Evolutionary conservation across 1,140 invertebrate genomes (phyloP), one percentile per base, ranked within the genome.

Genomic region (Drosophila kikkawai): DNA sequence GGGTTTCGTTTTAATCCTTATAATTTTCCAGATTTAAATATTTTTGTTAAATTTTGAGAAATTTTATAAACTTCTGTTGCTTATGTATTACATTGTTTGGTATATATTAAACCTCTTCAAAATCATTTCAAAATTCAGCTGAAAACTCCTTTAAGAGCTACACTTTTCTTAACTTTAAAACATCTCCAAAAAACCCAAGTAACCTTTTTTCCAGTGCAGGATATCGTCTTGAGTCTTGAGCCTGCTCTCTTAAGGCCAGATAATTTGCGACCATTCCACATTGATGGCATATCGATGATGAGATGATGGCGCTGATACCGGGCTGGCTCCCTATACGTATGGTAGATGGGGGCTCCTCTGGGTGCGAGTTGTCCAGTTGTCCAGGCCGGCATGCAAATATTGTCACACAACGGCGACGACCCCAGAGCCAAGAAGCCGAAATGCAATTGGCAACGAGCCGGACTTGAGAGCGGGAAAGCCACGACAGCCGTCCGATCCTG

Each of bases 211-310:
- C 3, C 0, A 67, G 64, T 70, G 67, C 22, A 47, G 0, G 12
- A 60, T 34, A n/a, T 7, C 22, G 37, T 19, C 29, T 8, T 11
- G 39, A 55, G 19, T 63, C 39, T 34, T 34, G 47, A 29, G 53
- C 11, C 47, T 64, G 34, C 79, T 83, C 66, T 80, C 66, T 70
- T 86, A 82, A 77, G 56, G 80, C 74, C 74, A 66, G 73, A 82
- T 87, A 87, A 87, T 87, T 87, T 87, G 83, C 83, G 80, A 87
- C 81, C 83, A 87, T 87, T 87, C 81, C 83, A 71, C 80, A 70
- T 87, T 88, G 83, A 87, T 87, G 83, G 81, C 80, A 82, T 79
- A 84, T 84, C 79, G 83, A 86, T 87, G 83, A 87, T 71, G 83
- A 82, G 82, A 82, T 86, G 82, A 87, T 86, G 82, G 83, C 82